These are phyloP conservation scores for Nematolebias whitei DNA, from an alignment of 2,113 vertebrate genomes.

Conservation along the genomic window DNA sequence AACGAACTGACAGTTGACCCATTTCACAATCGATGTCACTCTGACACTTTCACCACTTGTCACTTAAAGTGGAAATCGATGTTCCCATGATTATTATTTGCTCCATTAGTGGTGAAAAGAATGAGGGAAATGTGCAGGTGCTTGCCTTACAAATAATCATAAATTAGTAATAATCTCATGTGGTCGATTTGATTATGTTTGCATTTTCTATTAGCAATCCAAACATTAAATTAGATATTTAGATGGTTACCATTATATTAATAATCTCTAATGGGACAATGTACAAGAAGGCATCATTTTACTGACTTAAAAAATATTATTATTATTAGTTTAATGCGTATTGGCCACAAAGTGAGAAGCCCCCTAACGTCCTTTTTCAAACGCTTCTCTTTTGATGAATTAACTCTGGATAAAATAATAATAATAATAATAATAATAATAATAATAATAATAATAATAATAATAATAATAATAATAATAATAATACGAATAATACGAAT, in stretches of 20 bases:
- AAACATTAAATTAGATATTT: too few relatives aligned
- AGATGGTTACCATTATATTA: too few relatives aligned
- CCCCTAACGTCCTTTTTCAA: constrained; percentile 1
- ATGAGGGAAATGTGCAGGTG: constrained; percentile 36
- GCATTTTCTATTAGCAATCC: too few relatives aligned
- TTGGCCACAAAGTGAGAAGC: not conserved
- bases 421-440: too few relatives aligned
- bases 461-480: too few relatives aligned
- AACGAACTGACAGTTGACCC: constrained; percentile 93
- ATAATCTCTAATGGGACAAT: too few relatives aligned
- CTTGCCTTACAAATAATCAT: constrained; percentile 2
- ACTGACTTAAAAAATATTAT: too few relatives aligned
- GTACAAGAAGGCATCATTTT: too few relatives aligned
- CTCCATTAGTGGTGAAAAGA: constrained; percentile 40
- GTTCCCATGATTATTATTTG: constrained; percentile 65
- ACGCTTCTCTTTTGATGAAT: constrained; percentile 45
- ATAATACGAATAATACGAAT: too few relatives aligned
- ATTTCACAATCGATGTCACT: constrained; percentile 89
- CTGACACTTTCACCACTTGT: constrained; percentile 72
- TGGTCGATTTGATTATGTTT: not conserved
- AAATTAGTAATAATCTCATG: not conserved
- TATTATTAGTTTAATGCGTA: too few relatives aligned
- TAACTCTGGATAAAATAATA: too few relatives aligned
- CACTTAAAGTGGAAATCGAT: constrained; percentile 69
- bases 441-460: too few relatives aligned